A percentile compares a stretch with the other conserved stretches of the same genome.
phyloP scores from a whole-genome alignment of 2,113 vertebrate species.

The Noctilio leporinus region DNA sequence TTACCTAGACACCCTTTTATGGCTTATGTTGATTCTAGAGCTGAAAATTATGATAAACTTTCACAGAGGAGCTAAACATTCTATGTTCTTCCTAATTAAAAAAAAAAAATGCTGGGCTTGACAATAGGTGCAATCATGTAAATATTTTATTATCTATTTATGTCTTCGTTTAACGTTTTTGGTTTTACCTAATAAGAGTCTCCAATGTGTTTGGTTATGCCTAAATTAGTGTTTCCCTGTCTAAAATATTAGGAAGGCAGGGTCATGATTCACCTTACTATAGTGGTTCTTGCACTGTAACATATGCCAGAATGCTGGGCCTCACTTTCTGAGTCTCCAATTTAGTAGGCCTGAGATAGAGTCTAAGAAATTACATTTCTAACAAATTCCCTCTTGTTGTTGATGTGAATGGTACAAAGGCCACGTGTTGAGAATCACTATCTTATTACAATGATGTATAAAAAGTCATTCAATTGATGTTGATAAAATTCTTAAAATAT shows the following conservation, averaged over 20 bases:
- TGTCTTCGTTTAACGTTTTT: neutral
- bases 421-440: neutral
- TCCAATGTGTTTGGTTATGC: neutral
- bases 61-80: neutral
- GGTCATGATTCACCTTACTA: neutral
- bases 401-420: neutral
- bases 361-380: neutral
- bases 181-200: neutral
- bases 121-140: neutral
- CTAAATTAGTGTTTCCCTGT: neutral
- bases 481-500: neutral
- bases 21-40: neutral
- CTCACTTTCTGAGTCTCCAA: neutral
- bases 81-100: neutral
- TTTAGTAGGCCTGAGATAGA: neutral
- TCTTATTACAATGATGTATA: neutral
- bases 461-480: neutral
- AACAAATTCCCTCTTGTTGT: neutral
- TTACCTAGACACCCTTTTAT: neutral
- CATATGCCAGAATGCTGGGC: neutral
- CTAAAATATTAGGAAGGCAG: neutral
- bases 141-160: neutral
- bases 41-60: neutral
- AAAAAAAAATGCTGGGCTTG: neutral
- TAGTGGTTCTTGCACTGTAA: neutral